These are phyloP conservation scores for Okapia johnstoni DNA, from an alignment of 2,113 vertebrate species.

Conservation along the genomic window DNA sequence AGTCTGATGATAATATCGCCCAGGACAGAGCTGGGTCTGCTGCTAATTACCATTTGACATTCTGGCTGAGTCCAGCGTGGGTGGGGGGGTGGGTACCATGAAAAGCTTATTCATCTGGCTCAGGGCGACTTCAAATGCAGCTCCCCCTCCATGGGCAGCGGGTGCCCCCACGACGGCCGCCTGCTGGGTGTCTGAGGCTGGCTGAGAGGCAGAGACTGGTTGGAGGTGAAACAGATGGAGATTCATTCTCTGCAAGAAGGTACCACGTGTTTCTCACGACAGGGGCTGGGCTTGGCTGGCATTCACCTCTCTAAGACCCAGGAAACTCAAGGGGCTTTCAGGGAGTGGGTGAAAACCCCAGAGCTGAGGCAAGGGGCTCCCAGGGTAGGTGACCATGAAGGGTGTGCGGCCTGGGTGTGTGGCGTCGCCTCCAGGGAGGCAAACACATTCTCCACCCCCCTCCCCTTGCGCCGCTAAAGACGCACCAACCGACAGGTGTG, in stretches of 20 bases:
- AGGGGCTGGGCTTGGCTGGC: background rate
- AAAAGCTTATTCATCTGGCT: constrained; percentile 32
- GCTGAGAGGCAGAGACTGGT: background rate
- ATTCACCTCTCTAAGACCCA: background rate
- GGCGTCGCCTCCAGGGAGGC: background rate
- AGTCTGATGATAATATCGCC: background rate
- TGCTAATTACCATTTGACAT: constrained; percentile 23
- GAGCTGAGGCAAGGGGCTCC: background rate
- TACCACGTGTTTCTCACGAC: background rate
- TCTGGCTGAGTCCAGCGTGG: background rate
- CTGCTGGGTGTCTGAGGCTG: background rate
- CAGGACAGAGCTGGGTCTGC: background rate
- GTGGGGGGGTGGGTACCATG: background rate
- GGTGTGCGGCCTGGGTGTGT: background rate
- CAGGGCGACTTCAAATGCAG: background rate
- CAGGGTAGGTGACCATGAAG: background rate
- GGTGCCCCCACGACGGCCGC: background rate
- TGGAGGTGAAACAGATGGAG: background rate
- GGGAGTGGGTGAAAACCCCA: background rate
- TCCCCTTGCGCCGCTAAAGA: background rate
- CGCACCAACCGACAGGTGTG: accelerated
- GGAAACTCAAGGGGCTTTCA: background rate
- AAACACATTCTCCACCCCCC: too few species aligned
- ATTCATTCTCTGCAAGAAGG: background rate
- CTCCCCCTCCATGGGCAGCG: background rate